Base-by-base conservation (phyloP, 2,797 vertebrate genomes). In the Remorina albescens region DNA sequence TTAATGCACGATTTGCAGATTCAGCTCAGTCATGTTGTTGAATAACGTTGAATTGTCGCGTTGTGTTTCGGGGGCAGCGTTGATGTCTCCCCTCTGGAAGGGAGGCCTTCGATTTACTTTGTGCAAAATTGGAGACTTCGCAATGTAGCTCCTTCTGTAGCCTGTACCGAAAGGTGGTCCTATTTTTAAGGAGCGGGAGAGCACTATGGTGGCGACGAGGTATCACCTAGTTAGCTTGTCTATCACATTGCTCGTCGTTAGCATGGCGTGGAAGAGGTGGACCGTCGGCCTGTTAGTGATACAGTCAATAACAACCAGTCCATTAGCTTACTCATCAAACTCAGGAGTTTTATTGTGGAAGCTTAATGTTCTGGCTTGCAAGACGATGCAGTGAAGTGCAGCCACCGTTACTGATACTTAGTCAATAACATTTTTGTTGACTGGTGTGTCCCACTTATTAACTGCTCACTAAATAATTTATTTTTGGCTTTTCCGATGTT, bases 81-180 rank as follows among this genome's bases (percentile, higher is more conserved):
- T 64, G 34, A 46, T 41, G 67, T 73, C 23, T 64, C 59, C 46
- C 66, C 67, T 74, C 39, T 39, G 71, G 34, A 59, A 5, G 19
- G 30, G n/a, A 73, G 89, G 82, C 85, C 84, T 84, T 19, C 8
- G 2, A 4, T 32, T 18, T 36, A 49, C 37, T 55, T n/a, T 60
- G 9, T n/a, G 1, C 10, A 13, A 46, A 73, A 72, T 19, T 0
- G 19, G 15, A 2, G 3, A 21, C 13, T 19, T 67, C 0, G 36
- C 11, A 8, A 0, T 39, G 4, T 2, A n/a, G 2, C 5, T 39
- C 12, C 32, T 63, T 65, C 62, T 0, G 0, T 15, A 39, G 2
- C 44, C 5, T 42, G 21, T 7, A 58, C 42, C 28, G 5, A 41
- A 62, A 50, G 47, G 68, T 65, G 64, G 44, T 9, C 6, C 28